Conservation (phyloP, 2,113 vertebrate species). For the Rhipidura dahli region DNA sequence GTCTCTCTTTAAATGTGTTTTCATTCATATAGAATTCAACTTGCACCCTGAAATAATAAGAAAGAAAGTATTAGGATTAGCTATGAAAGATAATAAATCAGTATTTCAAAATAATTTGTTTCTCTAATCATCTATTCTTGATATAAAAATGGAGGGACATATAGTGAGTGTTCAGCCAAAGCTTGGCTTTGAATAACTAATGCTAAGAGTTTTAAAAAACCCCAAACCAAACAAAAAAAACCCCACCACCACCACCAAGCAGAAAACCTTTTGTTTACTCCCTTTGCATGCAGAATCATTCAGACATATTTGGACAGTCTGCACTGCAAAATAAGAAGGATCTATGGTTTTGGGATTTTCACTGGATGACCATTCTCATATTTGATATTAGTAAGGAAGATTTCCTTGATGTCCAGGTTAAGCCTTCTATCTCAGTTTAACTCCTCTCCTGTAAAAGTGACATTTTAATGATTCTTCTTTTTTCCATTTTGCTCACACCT, state of each 20-base stretch:
- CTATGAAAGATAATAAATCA: not conserved
- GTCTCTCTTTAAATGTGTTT: slow-evolving; percentile 86
- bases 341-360: not conserved
- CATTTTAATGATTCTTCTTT: not conserved
- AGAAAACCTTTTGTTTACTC: not conserved
- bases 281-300: not conserved
- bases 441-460: not conserved
- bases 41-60: slow-evolving; percentile 78
- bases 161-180: not conserved
- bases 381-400: not conserved
- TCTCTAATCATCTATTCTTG: not conserved
- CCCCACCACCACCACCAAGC: rapidly evolving
- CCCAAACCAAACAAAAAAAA: not conserved
- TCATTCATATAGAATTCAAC: slow-evolving; percentile 87
- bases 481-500: not conserved
- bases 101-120: not conserved
- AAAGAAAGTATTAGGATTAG: slow-evolving; percentile 40
- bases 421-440: not conserved
- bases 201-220: not conserved
- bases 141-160: not conserved
- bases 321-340: not conserved
- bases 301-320: not conserved
- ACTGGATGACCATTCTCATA: not conserved
- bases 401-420: not conserved
- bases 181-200: not conserved